Conservation (phyloP, 2,888 invertebrate genomes). For the Drosophila kambysellisi region DNA sequence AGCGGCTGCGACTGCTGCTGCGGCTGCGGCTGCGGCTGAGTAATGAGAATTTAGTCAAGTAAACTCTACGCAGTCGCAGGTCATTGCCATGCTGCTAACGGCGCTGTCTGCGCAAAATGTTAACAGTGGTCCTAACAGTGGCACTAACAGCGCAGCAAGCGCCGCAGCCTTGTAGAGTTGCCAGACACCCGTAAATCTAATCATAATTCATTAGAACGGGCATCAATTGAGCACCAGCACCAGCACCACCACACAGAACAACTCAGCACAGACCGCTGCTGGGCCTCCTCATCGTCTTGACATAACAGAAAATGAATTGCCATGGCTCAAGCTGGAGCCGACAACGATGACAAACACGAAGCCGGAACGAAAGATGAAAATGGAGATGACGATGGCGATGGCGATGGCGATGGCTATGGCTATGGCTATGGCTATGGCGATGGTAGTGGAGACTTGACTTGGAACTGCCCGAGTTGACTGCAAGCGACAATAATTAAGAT, state of each 20-base stretch:
- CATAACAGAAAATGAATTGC: slow-evolving; percentile 71
- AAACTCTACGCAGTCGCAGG: slow-evolving; percentile 75
- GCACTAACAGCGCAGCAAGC: slow-evolving; percentile 44
- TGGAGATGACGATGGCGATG: slow-evolving; percentile 2
- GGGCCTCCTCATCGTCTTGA: slow-evolving; percentile 35
- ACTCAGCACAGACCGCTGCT: slow-evolving; percentile 43
- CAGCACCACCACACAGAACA: slow-evolving; percentile 17
- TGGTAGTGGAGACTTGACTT: slow-evolving; percentile 42
- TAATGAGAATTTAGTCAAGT: slow-evolving; percentile 73
- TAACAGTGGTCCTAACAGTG: slow-evolving; percentile 45
- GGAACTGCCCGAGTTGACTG: slow-evolving; percentile 28
- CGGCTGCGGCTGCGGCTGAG: slow-evolving; percentile 40
- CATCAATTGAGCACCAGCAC: slow-evolving; percentile 60
- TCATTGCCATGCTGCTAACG: slow-evolving; percentile 75
- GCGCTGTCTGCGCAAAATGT: slow-evolving; percentile 43
- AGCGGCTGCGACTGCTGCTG: slow-evolving; percentile 20
- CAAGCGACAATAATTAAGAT: slow-evolving; percentile 77
- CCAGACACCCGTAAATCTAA: slow-evolving; percentile 48
- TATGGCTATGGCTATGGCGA: not conserved
- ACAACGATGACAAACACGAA: slow-evolving; percentile 5
- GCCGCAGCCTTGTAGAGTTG: slow-evolving; percentile 56
- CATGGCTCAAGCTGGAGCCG: slow-evolving; percentile 11
- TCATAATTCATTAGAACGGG: slow-evolving; percentile 73
- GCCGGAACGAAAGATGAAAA: slow-evolving; percentile 20
- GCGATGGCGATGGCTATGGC: not conserved